A percentile compares a stretch with the other conserved stretches of the same genome.
Evolutionary conservation across 2,888 invertebrate species (phyloP).

Genomic region (Tiphia femorata): DNA sequence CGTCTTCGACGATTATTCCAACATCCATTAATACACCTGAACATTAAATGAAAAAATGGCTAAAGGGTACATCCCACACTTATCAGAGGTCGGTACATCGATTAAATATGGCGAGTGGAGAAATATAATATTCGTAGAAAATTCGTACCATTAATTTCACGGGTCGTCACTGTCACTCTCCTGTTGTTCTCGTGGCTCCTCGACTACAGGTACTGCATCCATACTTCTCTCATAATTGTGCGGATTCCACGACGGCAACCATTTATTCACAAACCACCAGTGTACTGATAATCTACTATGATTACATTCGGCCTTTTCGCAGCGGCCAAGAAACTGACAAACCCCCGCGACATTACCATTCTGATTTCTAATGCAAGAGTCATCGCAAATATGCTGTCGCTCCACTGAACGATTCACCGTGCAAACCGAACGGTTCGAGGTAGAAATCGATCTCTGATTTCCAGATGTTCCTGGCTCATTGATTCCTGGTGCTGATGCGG

Average conservation of each 20-base stretch:
- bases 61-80: background rate
- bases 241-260: slow-evolving; percentile 72
- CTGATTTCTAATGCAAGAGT: slow-evolving; percentile 69
- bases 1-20: no score
- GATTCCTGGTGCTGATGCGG: slow-evolving; percentile 37
- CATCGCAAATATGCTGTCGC: slow-evolving; percentile 67
- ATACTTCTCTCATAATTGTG: slow-evolving; percentile 48
- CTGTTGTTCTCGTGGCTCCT: slow-evolving; percentile 50
- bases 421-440: slow-evolving; percentile 60
- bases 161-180: slow-evolving; percentile 62
- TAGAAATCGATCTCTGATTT: slow-evolving; percentile 34
- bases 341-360: slow-evolving; percentile 44
- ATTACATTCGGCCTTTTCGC: slow-evolving; percentile 59
- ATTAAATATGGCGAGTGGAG: background rate
- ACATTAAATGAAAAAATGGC: background rate
- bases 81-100: background rate
- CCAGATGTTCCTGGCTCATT: slow-evolving; percentile 37
- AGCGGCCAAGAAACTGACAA: slow-evolving; percentile 58
- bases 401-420: slow-evolving; percentile 71
- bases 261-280: slow-evolving; percentile 78
- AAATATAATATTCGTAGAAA: background rate
- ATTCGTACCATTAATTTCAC: slow-evolving; percentile 20
- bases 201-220: slow-evolving; percentile 42
- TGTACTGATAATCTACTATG: slow-evolving; percentile 74
- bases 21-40: no score